phyloP scores from a whole-genome alignment of 1,140 invertebrate genomes.

The Temnothorax curvispinosus region DNA sequence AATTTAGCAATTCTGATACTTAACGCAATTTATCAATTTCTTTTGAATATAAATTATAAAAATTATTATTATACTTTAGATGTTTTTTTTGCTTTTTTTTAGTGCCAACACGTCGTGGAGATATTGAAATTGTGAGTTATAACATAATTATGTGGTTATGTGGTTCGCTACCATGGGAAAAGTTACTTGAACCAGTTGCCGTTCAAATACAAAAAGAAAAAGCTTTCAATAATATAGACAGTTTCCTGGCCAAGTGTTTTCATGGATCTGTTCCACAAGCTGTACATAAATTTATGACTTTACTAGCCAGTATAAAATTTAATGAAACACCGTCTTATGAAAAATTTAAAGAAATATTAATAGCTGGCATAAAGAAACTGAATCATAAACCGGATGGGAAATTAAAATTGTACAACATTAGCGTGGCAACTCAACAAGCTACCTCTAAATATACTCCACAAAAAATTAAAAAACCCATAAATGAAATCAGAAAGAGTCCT shows the following conservation, averaged over 20 bases:
- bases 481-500: slow-evolving; percentile 67
- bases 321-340: slow-evolving; percentile 81
- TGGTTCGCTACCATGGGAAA: slow-evolving; percentile 94
- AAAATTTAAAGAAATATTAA: slow-evolving; percentile 80
- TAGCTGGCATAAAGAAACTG: slow-evolving; percentile 78
- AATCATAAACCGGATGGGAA: slow-evolving; percentile 77
- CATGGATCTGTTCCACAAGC: slow-evolving; percentile 83
- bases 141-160: slow-evolving; percentile 97
- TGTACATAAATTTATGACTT: slow-evolving; percentile 77
- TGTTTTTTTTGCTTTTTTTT: slow-evolving; percentile 27
- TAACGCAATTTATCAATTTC: slow-evolving; percentile 31
- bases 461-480: slow-evolving; percentile 55
- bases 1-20: neutral
- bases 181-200: slow-evolving; percentile 87
- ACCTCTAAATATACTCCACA: slow-evolving; percentile 19
- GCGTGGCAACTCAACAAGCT: too few species aligned
- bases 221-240: slow-evolving; percentile 88
- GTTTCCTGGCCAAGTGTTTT: slow-evolving; percentile 88
- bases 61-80: slow-evolving; percentile 11
- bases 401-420: slow-evolving; percentile 75
- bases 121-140: slow-evolving; percentile 96
- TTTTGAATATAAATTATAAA: slow-evolving; percentile 27
- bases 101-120: slow-evolving; percentile 94
- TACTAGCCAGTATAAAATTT: slow-evolving; percentile 77
- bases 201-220: slow-evolving; percentile 92